Evolutionary conservation across 1,140 invertebrate genomes (phyloP).

Genomic region (Atta texana): DNA sequence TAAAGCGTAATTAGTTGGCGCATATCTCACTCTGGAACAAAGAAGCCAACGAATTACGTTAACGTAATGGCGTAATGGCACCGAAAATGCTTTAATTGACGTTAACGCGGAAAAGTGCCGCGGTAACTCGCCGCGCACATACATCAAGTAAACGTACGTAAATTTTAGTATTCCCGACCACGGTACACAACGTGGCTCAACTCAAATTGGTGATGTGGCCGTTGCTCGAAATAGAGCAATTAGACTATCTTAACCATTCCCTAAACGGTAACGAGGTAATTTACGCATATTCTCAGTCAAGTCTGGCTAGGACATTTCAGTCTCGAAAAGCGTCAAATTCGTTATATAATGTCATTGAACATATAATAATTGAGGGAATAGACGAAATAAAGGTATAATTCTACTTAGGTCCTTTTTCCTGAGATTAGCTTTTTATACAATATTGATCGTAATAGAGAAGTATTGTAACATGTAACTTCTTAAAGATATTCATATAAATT

Average conservation of each 20-base stretch:
- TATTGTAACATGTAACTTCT: too few relatives aligned
- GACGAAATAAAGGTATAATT: too few relatives aligned
- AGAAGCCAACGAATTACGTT: constrained; percentile 42
- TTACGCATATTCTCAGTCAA: constrained; percentile 55
- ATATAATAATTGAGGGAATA: not conserved
- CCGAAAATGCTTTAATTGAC: constrained; percentile 47
- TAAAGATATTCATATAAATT: too few relatives aligned
- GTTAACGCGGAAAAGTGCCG: constrained; percentile 48
- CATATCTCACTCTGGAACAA: constrained; percentile 20
- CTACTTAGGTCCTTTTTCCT: too few relatives aligned
- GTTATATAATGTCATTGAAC: not conserved
- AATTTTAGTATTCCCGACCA: constrained; percentile 48
- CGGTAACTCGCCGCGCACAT: constrained; percentile 12
- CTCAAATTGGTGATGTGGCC: constrained; percentile 34
- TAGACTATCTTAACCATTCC: constrained; percentile 59
- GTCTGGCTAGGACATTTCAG: constrained; percentile 12
- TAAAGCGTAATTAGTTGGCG: constrained; percentile 57
- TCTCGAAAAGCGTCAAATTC: not conserved
- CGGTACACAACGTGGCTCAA: constrained; percentile 20
- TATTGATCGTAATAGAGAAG: too few relatives aligned
- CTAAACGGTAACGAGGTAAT: constrained; percentile 53
- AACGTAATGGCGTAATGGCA: constrained; percentile 35
- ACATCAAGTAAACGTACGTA: constrained; percentile 31
- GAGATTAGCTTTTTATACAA: too few relatives aligned
- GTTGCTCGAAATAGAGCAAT: constrained; percentile 52